A percentile compares a stretch with the other conserved stretches of the same genome.
Conservation (phyloP, 1,140 invertebrate species). For the Drosophila insularis region DNA sequence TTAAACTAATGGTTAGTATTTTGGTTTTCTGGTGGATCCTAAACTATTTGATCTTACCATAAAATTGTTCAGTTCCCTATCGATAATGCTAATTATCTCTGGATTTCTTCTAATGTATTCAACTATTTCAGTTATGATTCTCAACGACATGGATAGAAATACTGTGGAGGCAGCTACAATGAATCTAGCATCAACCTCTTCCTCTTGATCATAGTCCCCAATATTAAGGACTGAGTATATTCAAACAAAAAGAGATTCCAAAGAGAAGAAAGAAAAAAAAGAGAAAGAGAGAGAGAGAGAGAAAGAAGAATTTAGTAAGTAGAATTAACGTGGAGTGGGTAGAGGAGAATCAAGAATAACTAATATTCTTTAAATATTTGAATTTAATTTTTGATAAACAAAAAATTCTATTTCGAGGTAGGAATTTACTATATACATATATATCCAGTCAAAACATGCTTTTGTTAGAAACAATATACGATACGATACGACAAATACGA, state of each 20-base stretch:
- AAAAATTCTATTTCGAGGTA: not conserved
- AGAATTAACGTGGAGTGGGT: not conserved
- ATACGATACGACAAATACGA: conserved; percentile 27
- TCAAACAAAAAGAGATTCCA: conserved; percentile 10
- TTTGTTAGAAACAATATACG: conserved; percentile 20
- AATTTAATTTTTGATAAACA: no score
- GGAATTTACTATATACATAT: not conserved
- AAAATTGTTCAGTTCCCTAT: conserved; percentile 81
- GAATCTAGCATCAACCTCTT: conserved; percentile 80
- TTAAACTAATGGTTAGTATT: conserved; percentile 6
- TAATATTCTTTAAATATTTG: no score
- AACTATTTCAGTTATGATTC: conserved; percentile 80
- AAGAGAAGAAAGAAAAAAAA: conserved; percentile 32
- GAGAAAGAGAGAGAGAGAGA: conserved; percentile 46
- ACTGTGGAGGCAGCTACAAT: conserved; percentile 81
- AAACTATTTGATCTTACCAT: conserved; percentile 67
- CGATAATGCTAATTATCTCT: conserved; percentile 76
- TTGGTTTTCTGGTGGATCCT: not conserved
- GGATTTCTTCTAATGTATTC: conserved; percentile 81
- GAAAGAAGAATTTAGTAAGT: conserved; percentile 54
- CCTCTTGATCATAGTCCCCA: conserved; percentile 64
- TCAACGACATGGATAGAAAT: conserved; percentile 80
- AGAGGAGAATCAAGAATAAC: no score
- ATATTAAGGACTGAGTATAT: conserved; percentile 64
- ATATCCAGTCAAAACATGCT: conserved; percentile 9